These are phyloP conservation scores for Mystacornis crossleyi DNA, from an alignment of 2,113 vertebrate genomes.

Conservation along the genomic window DNA sequence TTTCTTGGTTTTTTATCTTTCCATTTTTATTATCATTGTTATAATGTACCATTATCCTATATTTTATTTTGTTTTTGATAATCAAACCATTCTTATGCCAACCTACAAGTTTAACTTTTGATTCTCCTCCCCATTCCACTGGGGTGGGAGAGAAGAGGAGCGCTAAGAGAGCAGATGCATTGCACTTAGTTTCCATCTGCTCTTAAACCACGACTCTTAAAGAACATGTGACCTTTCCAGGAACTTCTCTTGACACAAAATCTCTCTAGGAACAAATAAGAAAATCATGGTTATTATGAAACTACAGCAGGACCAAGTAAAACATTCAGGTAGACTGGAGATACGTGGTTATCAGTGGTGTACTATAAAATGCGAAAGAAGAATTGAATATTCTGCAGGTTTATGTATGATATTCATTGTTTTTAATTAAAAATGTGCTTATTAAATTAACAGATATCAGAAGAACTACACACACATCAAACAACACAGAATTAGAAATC, in stretches of 20 bases:
- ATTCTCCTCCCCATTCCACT: neutral
- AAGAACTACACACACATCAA: fast-evolving
- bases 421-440: neutral
- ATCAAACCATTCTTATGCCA: neutral
- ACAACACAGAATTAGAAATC: neutral
- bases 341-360: neutral
- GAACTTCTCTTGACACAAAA: neutral
- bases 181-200: neutral
- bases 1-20: neutral
- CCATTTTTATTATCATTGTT: neutral
- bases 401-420: neutral
- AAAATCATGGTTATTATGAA: neutral
- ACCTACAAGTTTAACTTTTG: neutral
- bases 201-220: neutral
- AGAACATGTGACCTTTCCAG: neutral
- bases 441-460: neutral
- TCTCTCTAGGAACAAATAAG: neutral
- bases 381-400: neutral
- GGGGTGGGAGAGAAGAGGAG: neutral
- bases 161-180: fast-evolving
- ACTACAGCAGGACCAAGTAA: neutral
- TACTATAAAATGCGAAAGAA: neutral
- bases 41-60: neutral
- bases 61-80: neutral
- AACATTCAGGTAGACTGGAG: neutral